Percentiles rank a stretch among this genome's conserved stretches.
Evolutionary conservation across 1,140 invertebrate genomes (phyloP).

Genomic region (Kradibia gibbosae): DNA sequence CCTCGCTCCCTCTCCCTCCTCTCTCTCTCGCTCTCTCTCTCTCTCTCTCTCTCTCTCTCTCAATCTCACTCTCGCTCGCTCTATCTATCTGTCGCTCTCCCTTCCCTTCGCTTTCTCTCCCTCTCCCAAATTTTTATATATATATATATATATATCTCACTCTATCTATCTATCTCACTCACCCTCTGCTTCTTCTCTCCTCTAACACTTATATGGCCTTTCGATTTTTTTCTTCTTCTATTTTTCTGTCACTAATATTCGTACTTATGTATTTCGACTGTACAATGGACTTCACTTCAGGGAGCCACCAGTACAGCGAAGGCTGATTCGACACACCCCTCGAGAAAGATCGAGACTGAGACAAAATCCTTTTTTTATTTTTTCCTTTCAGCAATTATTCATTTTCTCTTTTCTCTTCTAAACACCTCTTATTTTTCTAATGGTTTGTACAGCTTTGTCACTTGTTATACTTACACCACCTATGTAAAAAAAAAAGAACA

Average conservation of each 20-base stretch:
- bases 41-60: constrained; percentile 24
- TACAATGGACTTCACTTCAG: background rate
- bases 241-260: background rate
- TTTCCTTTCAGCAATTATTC: background rate
- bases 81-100: background rate
- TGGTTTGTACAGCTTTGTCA: background rate
- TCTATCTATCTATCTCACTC: constrained; percentile 28
- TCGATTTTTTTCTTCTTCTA: background rate
- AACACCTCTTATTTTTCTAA: too few species aligned
- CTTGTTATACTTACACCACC: background rate
- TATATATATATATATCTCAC: too few species aligned
- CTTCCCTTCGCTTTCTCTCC: too few species aligned
- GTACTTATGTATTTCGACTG: background rate
- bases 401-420: background rate
- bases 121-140: too few species aligned
- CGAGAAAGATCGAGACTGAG: constrained; percentile 19
- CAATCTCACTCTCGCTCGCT: constrained; percentile 25
- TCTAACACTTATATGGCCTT: background rate
- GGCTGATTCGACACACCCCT: constrained; percentile 29
- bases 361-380: constrained; percentile 7
- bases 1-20: constrained; percentile 35
- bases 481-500: too few species aligned
- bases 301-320: background rate
- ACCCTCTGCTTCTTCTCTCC: background rate
- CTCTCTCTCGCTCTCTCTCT: background rate